These are phyloP conservation scores for Leptinotarsa defecta DNA, from an alignment of 1,140 invertebrate genomes.

Conservation along the genomic window DNA sequence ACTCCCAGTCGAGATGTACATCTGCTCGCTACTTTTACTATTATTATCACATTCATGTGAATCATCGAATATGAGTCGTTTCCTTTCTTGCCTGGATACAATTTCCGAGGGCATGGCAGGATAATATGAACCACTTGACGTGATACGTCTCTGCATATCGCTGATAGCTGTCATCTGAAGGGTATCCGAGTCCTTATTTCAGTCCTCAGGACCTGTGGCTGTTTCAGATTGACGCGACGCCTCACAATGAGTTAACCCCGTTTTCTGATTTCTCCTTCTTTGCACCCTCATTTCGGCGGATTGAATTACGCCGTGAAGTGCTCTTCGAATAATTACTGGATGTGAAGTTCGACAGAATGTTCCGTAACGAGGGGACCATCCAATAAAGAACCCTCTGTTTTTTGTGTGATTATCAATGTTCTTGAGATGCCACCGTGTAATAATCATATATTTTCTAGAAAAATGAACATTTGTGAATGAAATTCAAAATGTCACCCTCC, in stretches of 20 bases:
- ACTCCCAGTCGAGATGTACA: too few relatives aligned
- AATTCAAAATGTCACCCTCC: too few relatives aligned
- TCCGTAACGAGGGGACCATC: too few relatives aligned
- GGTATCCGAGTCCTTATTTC: background rate
- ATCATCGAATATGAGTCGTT: background rate
- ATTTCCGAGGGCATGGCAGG: background rate
- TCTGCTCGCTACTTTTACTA: too few relatives aligned
- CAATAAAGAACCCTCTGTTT: too few relatives aligned
- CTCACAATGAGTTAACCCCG: background rate
- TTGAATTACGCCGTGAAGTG: background rate
- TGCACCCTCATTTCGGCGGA: background rate
- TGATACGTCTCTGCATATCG: background rate
- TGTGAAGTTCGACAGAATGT: background rate
- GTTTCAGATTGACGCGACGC: background rate
- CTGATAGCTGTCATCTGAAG: constrained; percentile 2
- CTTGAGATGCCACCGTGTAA: too few relatives aligned
- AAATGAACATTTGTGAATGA: too few relatives aligned
- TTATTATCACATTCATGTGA: background rate
- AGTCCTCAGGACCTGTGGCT: background rate
- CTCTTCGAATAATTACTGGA: background rate
- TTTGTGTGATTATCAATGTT: too few relatives aligned
- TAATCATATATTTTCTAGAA: too few relatives aligned
- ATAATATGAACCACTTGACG: background rate
- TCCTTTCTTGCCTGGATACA: background rate
- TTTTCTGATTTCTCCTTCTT: constrained; percentile 6